Conservation (phyloP, 2,113 vertebrate genomes). For the Cyphomyrus discorhynchus region DNA sequence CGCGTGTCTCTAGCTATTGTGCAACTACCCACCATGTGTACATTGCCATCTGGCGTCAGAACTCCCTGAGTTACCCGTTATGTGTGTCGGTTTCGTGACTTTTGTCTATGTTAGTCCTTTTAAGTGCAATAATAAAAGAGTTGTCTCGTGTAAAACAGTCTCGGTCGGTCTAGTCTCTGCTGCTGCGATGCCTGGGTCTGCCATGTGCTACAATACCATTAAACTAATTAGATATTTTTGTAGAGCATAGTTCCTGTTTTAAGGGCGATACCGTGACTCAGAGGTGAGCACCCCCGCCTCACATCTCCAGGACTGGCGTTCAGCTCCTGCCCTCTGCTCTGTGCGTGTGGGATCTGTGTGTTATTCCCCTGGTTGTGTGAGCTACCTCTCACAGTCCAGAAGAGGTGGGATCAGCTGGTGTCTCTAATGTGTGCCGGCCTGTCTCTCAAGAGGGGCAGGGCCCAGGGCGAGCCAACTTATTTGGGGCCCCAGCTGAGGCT, state of each 20-base stretch:
- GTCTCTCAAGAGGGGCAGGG: neutral
- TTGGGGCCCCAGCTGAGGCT: neutral
- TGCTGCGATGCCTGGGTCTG: neutral
- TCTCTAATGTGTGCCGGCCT: neutral
- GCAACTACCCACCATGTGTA: neutral
- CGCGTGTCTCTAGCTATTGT: neutral
- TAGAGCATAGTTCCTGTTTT: neutral
- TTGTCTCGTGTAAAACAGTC: neutral
- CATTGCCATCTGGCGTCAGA: too few species aligned
- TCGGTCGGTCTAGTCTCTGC: neutral
- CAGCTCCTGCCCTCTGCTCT: neutral
- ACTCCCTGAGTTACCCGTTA: neutral
- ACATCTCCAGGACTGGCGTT: neutral
- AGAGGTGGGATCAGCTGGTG: neutral
- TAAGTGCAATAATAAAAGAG: neutral
- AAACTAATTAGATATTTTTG: neutral
- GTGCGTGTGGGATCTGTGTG: neutral
- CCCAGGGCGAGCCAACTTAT: neutral
- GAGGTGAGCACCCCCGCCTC: neutral
- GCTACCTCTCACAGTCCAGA: neutral
- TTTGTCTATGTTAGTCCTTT: neutral
- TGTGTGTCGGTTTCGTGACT: neutral
- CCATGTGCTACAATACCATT: neutral
- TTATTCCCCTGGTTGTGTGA: neutral
- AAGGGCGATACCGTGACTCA: neutral